A percentile compares a stretch with the other conserved stretches of the same genome.
phyloP scores from a whole-genome alignment of 2,113 vertebrate species.

The Grus americana region DNA sequence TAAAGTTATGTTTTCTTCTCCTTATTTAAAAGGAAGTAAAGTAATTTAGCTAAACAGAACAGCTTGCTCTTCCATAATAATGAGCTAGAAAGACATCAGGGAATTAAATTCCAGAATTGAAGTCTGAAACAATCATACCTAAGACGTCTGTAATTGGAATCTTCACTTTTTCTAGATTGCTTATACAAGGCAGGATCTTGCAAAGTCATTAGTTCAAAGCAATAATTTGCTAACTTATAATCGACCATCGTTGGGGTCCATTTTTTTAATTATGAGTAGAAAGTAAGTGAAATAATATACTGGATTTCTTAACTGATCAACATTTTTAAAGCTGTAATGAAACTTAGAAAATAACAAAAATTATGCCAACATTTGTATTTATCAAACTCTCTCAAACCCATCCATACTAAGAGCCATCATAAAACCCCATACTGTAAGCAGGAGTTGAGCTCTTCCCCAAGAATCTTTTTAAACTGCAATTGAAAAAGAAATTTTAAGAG shows the following conservation, averaged over 20 bases:
- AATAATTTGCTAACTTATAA: background rate
- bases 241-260: rapidly evolving
- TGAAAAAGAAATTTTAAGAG: background rate
- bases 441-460: background rate
- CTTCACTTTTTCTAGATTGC: background rate
- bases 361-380: background rate
- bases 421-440: background rate
- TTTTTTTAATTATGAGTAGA: background rate
- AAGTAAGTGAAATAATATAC: background rate
- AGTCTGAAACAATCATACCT: background rate
- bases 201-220: background rate
- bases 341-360: background rate
- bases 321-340: background rate
- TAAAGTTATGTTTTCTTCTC: background rate
- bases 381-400: background rate
- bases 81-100: background rate
- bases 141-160: background rate
- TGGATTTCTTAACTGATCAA: background rate
- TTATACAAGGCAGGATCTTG: background rate
- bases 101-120: background rate
- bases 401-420: background rate
- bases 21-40: background rate
- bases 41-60: background rate
- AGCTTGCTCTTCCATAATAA: background rate
- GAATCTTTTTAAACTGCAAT: background rate